Conservation (phyloP, 53 echinoderm and acorn worm species). For the Temnopleurus reevesii region DNA sequence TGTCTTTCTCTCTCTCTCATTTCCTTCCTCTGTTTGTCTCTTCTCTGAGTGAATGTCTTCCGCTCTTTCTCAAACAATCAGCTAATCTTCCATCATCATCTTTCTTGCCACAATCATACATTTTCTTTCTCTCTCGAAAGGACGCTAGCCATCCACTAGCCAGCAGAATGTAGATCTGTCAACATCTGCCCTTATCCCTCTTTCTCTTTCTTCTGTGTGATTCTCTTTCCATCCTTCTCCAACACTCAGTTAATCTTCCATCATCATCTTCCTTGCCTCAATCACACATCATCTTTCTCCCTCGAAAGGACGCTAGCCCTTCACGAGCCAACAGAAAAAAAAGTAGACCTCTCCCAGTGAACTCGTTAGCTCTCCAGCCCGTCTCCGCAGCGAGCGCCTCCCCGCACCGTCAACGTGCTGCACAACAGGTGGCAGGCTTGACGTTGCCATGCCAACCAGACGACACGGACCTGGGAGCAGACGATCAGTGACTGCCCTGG, state of each 20-base stretch:
- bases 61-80: background rate
- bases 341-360: background rate
- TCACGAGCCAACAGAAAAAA: background rate
- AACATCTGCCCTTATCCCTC: no score
- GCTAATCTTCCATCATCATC: background rate
- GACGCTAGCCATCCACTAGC: background rate
- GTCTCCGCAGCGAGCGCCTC: background rate
- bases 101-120: background rate
- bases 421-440: conserved; percentile 19
- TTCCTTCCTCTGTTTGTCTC: background rate
- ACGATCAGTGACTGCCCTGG: conserved; percentile 22
- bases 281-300: background rate
- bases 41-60: no score
- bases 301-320: background rate
- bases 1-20: background rate
- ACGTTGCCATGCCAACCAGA: conserved; percentile 29
- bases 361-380: background rate
- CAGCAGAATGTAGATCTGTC: background rate
- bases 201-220: no score
- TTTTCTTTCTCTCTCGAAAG: background rate
- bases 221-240: no score
- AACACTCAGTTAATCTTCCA: background rate
- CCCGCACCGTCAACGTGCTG: background rate
- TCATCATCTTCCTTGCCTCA: background rate
- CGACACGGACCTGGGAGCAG: conserved; percentile 40